Evolutionary conservation across 2,113 vertebrate genomes (phyloP), one percentile per base, ranked within the genome.

Genomic region (Chaetodon auriga): DNA sequence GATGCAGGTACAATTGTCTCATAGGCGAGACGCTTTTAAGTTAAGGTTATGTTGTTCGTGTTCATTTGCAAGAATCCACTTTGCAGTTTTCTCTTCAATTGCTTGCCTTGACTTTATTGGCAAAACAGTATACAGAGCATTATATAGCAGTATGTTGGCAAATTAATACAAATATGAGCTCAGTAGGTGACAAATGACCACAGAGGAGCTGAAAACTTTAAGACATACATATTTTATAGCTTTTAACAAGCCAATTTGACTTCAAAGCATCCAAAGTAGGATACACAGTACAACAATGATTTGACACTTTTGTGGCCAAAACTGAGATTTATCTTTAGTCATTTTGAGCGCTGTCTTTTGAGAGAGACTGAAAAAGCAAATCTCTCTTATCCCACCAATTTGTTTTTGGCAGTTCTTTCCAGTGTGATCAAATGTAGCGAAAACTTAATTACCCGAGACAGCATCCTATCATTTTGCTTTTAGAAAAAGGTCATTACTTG

Each of bases 401-500:
- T 65, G 49, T 45, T 75, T 71, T n/a, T 66, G 68, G 6, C 38
- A 0, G 23, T 57, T 16, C 64, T 66, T 80, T 57, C 10, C n/a
- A 55, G 46, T 65, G 51, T 66, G 66, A 84, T 72, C 51, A 57
- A 36, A 53, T 6, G 14, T 19, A 54, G 60, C 7, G 38, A 60
- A 85, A 61, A 74, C n/a, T 0, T n/a, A 74, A 82, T 23, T 6
- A 48, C 35, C 36, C 11, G 13, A 63, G 82, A 81, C 35, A n/a
- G 46, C 30, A 54, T 80, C 49, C 49, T 78, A 72, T 78, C n/a
- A 64, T 78, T 83, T 48, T 68, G 63, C 8, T 8, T 57, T 75
- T 48, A 64, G 78, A 68, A 88, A 30, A 86, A 86, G 86, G 58
- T 78, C 65, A 84, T 25, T 57, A 45, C 54, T 65, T 68, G 58